phyloP scores from a whole-genome alignment of 2,888 invertebrate species.

The Lamellibrachia satsuma region DNA sequence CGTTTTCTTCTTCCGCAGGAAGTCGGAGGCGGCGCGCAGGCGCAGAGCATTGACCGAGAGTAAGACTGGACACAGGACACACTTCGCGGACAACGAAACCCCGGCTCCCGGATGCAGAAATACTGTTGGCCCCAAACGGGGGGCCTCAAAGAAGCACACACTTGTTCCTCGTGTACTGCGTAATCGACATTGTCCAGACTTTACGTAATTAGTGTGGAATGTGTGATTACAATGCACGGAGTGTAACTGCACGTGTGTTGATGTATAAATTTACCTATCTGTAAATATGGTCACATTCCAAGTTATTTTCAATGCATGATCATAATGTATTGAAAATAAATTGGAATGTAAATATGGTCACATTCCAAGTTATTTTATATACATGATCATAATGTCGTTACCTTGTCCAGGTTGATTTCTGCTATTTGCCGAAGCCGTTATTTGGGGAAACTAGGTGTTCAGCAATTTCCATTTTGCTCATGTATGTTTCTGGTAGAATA shows the following conservation, averaged over 20 bases:
- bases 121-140: too few relatives aligned
- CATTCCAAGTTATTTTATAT: background rate
- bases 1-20: background rate
- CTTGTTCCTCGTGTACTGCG: background rate
- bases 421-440: background rate
- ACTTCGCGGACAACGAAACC: too few relatives aligned
- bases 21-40: conserved; percentile 19
- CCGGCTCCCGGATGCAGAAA: too few relatives aligned
- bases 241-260: background rate
- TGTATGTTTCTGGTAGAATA: background rate
- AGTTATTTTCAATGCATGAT: background rate
- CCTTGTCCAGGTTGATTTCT: background rate
- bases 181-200: background rate
- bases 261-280: background rate
- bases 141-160: background rate
- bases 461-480: background rate
- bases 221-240: background rate
- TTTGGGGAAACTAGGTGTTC: background rate
- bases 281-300: background rate
- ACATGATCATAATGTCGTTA: background rate
- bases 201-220: background rate
- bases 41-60: conserved; percentile 7
- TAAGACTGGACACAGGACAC: background rate
- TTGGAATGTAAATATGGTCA: background rate
- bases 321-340: background rate